Evolutionary conservation across 1,140 invertebrate genomes (phyloP).

Genomic region (Drosophila sproati): DNA sequence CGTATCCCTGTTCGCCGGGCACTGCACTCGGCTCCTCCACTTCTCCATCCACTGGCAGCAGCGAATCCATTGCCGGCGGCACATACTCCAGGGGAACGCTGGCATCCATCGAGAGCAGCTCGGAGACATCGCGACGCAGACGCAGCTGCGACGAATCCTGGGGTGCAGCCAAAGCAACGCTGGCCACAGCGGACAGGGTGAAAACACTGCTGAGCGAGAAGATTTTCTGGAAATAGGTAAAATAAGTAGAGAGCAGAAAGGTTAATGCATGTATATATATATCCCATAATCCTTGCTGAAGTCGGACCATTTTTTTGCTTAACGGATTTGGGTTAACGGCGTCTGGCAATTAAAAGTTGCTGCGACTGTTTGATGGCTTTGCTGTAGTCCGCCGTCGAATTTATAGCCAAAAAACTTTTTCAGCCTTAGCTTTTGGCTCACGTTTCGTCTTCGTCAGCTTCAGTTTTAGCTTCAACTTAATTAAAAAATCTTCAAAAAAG

Average conservation of each 20-base stretch:
- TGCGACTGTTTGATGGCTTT: constrained; percentile 68
- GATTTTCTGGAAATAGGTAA: constrained; percentile 62
- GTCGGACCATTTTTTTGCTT: constrained; percentile 41
- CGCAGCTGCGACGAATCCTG: constrained; percentile 29
- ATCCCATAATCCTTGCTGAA: neutral
- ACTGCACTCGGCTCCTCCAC: constrained; percentile 45
- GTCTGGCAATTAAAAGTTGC: constrained; percentile 76
- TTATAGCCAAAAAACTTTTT: constrained; percentile 62
- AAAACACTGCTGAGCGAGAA: constrained; percentile 64
- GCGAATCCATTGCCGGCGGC: constrained; percentile 43
- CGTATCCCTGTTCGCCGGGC: constrained; percentile 63
- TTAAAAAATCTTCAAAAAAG: constrained; percentile 46
- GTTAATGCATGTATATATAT: constrained; percentile 7
- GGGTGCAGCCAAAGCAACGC: constrained; percentile 62
- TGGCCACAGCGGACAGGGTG: constrained; percentile 70
- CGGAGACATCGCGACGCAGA: constrained; percentile 62
- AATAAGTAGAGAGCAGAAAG: neutral
- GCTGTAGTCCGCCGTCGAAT: constrained; percentile 45
- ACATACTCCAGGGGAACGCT: constrained; percentile 49
- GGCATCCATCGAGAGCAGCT: constrained; percentile 45
- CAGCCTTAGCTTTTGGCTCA: neutral
- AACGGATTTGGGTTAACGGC: constrained; percentile 33
- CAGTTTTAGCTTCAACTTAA: constrained; percentile 37
- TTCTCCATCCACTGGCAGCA: constrained; percentile 8
- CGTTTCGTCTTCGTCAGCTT: neutral